A percentile compares a stretch with the other conserved stretches of the same genome.
phyloP scores from a whole-genome alignment of 2,888 invertebrate genomes.

The Dicyrtomina minuta region DNA sequence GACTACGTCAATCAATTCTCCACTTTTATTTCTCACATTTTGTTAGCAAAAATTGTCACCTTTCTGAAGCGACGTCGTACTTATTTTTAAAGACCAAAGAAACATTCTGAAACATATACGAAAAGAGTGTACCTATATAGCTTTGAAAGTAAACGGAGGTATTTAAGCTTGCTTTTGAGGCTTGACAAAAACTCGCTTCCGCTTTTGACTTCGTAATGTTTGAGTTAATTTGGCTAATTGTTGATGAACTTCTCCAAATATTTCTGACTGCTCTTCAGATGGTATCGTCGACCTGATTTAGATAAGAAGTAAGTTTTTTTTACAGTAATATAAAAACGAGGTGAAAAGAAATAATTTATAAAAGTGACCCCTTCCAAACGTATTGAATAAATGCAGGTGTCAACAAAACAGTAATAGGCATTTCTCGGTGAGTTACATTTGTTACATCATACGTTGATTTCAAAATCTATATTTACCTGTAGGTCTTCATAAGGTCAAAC shows the following conservation, averaged over 20 bases:
- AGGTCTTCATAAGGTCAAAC: slow-evolving; percentile 90
- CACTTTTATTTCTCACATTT: no score
- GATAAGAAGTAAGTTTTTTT: no score
- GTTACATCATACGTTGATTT: no score
- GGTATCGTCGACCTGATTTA: slow-evolving; percentile 71
- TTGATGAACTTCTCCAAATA: slow-evolving; percentile 79
- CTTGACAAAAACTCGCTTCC: slow-evolving; percentile 65
- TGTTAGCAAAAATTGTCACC: background rate
- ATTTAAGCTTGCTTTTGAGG: slow-evolving; percentile 64
- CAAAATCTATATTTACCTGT: slow-evolving; percentile 72
- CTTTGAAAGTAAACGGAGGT: background rate
- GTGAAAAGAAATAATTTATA: slow-evolving; percentile 2
- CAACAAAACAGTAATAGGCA: no score
- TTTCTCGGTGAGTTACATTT: no score
- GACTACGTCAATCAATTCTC: no score
- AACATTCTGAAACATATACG: no score
- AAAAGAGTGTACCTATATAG: no score
- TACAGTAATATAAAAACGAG: slow-evolving; percentile 12
- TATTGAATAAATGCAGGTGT: no score
- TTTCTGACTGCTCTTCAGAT: slow-evolving; percentile 81
- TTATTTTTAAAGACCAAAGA: no score
- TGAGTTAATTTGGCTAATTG: slow-evolving; percentile 72
- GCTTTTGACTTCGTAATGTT: slow-evolving; percentile 65
- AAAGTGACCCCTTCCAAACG: no score
- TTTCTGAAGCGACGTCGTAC: no score